phyloP scores from a whole-genome alignment of 1,140 invertebrate species.

The Heliconius hermathena region DNA sequence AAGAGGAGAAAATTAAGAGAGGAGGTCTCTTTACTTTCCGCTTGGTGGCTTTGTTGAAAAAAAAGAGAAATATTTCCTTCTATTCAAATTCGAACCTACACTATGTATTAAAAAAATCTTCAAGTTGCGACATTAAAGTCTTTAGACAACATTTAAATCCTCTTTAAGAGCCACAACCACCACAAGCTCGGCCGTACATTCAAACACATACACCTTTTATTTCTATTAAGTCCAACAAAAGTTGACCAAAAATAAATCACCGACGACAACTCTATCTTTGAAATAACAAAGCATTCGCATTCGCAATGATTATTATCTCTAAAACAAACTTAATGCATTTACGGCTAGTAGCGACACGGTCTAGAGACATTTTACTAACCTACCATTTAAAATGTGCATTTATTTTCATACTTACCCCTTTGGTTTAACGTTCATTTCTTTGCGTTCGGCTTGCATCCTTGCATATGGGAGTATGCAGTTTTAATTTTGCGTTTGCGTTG shows the following conservation, averaged over 20 bases:
- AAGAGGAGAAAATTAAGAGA: not conserved
- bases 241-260: constrained; percentile 79
- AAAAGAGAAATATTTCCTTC: too few species aligned
- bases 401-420: constrained; percentile 35
- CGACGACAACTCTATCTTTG: constrained; percentile 78
- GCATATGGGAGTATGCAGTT: constrained; percentile 42
- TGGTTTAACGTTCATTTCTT: constrained; percentile 50
- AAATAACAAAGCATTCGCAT: constrained; percentile 78
- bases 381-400: constrained; percentile 48
- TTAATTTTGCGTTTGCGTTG: constrained; percentile 44
- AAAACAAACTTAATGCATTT: constrained; percentile 81
- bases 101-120: not conserved
- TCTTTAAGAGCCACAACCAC: not conserved
- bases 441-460: constrained; percentile 31
- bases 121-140: not conserved
- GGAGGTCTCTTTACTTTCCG: too few species aligned
- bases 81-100: too few species aligned
- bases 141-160: not conserved
- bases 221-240: constrained; percentile 74
- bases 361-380: constrained; percentile 75
- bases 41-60: too few species aligned
- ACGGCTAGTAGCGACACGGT: constrained; percentile 79
- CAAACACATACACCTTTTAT: constrained; percentile 42
- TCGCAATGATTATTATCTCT: constrained; percentile 81
- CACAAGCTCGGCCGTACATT: constrained; percentile 35